These are phyloP conservation scores for Petrophora chlorosata DNA, from an alignment of 2,888 invertebrate genomes.

Conservation along the genomic window DNA sequence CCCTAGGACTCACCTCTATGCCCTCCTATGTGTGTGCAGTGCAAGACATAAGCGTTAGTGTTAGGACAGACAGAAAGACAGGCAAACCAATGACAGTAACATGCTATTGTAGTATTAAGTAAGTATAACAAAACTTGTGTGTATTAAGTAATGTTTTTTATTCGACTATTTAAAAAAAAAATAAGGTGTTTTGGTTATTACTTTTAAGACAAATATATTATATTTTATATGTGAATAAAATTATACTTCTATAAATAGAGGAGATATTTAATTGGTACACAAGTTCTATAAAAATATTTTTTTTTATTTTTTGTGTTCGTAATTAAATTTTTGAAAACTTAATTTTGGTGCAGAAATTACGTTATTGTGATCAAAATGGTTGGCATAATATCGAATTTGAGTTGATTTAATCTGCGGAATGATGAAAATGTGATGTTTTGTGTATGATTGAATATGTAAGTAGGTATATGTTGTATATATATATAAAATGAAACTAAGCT, in stretches of 20 bases:
- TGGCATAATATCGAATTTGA: neutral
- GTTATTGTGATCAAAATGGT: neutral
- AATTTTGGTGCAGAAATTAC: no score
- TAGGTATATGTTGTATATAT: no score
- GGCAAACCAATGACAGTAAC: conserved; percentile 64
- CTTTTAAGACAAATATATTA: no score
- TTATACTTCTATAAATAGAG: no score
- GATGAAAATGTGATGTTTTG: neutral
- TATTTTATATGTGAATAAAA: no score
- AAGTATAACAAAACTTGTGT: no score
- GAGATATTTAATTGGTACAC: no score
- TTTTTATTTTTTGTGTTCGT: no score
- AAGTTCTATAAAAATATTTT: no score
- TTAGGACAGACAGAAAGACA: conserved; percentile 67
- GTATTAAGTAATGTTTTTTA: neutral
- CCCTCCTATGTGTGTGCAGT: conserved; percentile 78
- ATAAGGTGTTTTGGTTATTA: neutral
- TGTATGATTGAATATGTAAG: conserved; percentile 1
- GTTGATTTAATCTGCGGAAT: no score
- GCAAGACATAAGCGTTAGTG: conserved; percentile 74
- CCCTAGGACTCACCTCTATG: conserved; percentile 75
- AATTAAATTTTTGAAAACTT: no score
- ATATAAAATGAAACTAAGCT: conserved; percentile 4
- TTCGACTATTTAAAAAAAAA: neutral
- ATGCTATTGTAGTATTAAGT: conserved; percentile 57